phyloP scores from a whole-genome alignment of 2,113 vertebrate genomes.

The Mus spicilegus region DNA sequence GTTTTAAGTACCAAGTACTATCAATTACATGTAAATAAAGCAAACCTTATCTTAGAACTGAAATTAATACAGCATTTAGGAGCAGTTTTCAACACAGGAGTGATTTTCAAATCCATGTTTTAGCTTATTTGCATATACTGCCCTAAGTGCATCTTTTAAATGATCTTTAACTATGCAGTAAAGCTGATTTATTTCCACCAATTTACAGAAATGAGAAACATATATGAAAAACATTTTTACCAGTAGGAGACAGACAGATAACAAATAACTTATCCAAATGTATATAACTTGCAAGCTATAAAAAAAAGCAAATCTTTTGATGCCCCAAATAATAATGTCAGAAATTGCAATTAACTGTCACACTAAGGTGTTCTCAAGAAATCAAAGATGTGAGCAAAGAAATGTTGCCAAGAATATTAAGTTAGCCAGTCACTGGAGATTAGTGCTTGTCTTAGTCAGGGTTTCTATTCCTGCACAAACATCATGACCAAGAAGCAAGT shows the following conservation, averaged over 20 bases:
- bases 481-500: no score
- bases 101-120: neutral
- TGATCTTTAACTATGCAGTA: neutral
- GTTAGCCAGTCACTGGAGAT: neutral
- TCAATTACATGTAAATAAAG: conserved; percentile 2
- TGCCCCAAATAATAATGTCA: neutral
- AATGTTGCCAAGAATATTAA: neutral
- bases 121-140: neutral
- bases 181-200: neutral
- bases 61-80: neutral
- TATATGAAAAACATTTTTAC: neutral
- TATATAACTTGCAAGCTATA: neutral
- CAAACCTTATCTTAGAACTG: neutral
- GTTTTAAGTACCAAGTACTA: neutral
- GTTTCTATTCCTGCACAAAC: no score
- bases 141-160: neutral
- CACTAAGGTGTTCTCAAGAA: neutral
- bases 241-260: neutral
- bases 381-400: neutral
- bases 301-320: neutral
- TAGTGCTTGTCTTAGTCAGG: no score
- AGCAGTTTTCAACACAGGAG: neutral
- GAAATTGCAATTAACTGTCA: neutral
- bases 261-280: neutral
- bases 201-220: neutral